A percentile compares a stretch with the other conserved stretches of the same genome.
Conservation (phyloP, 1,140 invertebrate genomes). For the Mizuhopecten yessoensis region DNA sequence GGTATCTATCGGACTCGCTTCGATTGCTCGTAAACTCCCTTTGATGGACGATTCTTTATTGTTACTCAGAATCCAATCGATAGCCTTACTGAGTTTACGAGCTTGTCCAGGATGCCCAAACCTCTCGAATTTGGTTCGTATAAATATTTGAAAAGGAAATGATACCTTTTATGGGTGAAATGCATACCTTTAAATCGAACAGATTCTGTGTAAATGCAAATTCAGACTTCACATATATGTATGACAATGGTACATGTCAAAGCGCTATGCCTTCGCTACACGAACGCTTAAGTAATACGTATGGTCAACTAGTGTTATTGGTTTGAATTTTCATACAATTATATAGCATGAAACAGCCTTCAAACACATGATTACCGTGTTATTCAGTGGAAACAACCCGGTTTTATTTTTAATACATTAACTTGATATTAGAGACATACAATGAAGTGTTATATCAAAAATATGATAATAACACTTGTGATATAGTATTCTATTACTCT, state of each 20-base stretch:
- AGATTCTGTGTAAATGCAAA: conserved; percentile 3
- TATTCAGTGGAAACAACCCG: too few species aligned
- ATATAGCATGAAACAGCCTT: too few species aligned
- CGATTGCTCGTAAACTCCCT: background rate
- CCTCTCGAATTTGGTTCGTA: background rate
- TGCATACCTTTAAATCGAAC: background rate
- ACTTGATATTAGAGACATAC: too few species aligned
- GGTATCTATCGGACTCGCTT: background rate
- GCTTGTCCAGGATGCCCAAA: conserved; percentile 5
- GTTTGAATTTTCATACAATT: too few species aligned
- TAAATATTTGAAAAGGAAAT: conserved; percentile 29
- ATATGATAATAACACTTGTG: too few species aligned
- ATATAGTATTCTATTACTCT: too few species aligned
- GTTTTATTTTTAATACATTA: too few species aligned
- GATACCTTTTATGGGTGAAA: background rate
- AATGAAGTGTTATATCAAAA: too few species aligned
- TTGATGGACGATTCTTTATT: background rate
- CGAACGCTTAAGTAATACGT: background rate
- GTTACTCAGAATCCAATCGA: background rate
- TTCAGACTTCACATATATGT: background rate
- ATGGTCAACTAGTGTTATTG: background rate
- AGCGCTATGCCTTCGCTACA: background rate
- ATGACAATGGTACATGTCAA: background rate
- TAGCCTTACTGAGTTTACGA: background rate
- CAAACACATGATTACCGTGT: too few species aligned